phyloP scores from a whole-genome alignment of 2,113 vertebrate genomes.

The Campylomormyrus tamandua region DNA sequence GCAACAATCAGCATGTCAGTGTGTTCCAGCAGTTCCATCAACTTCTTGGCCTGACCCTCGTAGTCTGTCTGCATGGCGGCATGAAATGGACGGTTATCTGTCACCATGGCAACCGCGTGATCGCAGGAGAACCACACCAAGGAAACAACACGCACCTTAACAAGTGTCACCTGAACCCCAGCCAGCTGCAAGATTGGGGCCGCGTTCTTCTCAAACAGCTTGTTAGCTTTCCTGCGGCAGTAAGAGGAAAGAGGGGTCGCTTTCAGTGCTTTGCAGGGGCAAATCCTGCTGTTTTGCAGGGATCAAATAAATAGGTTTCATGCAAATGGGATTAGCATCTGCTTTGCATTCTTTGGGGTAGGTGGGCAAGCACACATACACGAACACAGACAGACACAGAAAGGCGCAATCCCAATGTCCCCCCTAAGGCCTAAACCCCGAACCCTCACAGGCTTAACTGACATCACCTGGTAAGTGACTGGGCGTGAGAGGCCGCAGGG shows the following conservation, averaged over 20 bases:
- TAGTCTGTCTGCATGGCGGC: constrained; percentile 78
- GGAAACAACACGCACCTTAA: constrained; percentile 70
- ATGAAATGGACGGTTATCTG: not conserved
- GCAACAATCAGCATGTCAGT: constrained; percentile 91
- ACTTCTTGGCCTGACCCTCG: constrained; percentile 92
- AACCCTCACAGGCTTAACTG: not conserved
- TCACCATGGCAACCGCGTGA: not conserved
- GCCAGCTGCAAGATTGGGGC: constrained; percentile 91
- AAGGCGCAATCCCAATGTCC: not conserved
- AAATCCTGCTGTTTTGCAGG: not conserved
- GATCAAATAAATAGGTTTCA: not conserved
- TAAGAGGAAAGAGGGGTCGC: not conserved
- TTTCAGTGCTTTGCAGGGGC: not conserved
- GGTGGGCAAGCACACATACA: not conserved
- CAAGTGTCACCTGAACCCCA: constrained; percentile 81
- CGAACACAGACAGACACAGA: not conserved
- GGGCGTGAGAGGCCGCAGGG: not conserved
- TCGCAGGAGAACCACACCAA: not conserved
- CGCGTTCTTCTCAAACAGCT: constrained; percentile 93
- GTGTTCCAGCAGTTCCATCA: constrained; percentile 85
- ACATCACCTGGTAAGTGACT: not conserved
- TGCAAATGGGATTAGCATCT: not conserved
- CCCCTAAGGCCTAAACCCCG: not conserved
- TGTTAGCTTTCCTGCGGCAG: constrained; percentile 76
- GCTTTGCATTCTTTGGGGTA: not conserved